Evolutionary conservation across 2,888 invertebrate species (phyloP).

Genomic region (Epinotia demarniana): DNA sequence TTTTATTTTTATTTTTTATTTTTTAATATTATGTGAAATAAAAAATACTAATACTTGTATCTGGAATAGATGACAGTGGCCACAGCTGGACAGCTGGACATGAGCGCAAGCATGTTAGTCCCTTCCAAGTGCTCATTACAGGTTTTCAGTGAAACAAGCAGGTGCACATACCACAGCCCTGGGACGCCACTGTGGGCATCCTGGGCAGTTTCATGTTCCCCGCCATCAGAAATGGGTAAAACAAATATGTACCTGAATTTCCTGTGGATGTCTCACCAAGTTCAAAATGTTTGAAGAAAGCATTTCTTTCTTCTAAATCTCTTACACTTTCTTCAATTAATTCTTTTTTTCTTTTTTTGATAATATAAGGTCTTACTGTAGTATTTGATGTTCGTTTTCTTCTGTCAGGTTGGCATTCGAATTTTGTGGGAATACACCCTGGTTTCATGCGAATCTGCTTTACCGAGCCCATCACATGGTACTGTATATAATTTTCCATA

Average conservation of each 20-base stretch:
- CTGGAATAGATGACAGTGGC: too few relatives aligned
- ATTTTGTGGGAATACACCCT: conserved; percentile 48
- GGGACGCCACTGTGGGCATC: too few relatives aligned
- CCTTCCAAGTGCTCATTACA: too few relatives aligned
- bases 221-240: too few relatives aligned
- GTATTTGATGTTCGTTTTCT: conserved; percentile 41
- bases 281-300: not conserved
- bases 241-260: not conserved
- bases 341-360: conserved; percentile 42
- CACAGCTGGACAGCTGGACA: too few relatives aligned
- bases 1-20: too few relatives aligned
- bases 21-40: too few relatives aligned
- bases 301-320: not conserved
- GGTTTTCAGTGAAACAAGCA: too few relatives aligned
- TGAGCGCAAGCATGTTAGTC: too few relatives aligned
- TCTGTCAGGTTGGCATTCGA: conserved; percentile 48
- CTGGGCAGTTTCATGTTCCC: too few relatives aligned
- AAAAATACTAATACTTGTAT: too few relatives aligned
- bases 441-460: conserved; percentile 10
- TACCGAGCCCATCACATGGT: conserved; percentile 2
- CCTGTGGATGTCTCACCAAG: not conserved
- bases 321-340: not conserved
- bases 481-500: conserved; percentile 12
- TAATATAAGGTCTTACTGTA: conserved; percentile 40
- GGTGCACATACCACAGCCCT: too few relatives aligned